phyloP scores from a whole-genome alignment of 2,888 invertebrate genomes.

The Sarcophaga variegata region DNA sequence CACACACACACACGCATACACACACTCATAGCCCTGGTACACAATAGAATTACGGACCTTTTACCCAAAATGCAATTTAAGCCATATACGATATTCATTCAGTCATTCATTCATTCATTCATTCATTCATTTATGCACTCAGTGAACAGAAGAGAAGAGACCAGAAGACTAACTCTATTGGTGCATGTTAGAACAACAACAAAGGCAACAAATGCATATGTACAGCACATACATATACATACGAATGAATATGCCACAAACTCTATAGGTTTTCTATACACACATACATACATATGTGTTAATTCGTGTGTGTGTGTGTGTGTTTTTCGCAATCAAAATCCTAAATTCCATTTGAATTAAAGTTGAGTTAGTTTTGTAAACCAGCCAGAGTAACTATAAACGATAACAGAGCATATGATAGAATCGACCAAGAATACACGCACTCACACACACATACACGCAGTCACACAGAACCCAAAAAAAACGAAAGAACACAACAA shows the following conservation, averaged over 20 bases:
- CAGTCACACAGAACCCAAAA: background rate
- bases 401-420: background rate
- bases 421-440: conserved; percentile 26
- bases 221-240: conserved; percentile 32
- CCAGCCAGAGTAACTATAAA: conserved; percentile 45
- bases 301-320: background rate
- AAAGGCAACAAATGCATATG: conserved; percentile 45
- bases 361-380: conserved; percentile 69
- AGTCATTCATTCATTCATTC: background rate
- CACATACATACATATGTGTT: background rate
- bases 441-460: background rate
- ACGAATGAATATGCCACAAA: conserved; percentile 52
- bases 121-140: too few relatives aligned
- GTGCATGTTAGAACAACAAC: conserved; percentile 47
- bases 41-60: conserved; percentile 64
- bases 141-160: background rate
- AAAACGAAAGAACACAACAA: conserved; percentile 19
- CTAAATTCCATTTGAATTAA: conserved; percentile 78
- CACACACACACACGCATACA: background rate
- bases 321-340: conserved; percentile 74
- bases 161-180: conserved; percentile 52
- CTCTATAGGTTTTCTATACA: conserved; percentile 55
- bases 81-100: background rate
- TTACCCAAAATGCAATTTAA: conserved; percentile 65
- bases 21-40: background rate